A percentile compares a stretch with the other conserved stretches of the same genome.
Evolutionary conservation across 1,140 invertebrate genomes (phyloP).

Genomic region (Gonioctena quinquepunctata): DNA sequence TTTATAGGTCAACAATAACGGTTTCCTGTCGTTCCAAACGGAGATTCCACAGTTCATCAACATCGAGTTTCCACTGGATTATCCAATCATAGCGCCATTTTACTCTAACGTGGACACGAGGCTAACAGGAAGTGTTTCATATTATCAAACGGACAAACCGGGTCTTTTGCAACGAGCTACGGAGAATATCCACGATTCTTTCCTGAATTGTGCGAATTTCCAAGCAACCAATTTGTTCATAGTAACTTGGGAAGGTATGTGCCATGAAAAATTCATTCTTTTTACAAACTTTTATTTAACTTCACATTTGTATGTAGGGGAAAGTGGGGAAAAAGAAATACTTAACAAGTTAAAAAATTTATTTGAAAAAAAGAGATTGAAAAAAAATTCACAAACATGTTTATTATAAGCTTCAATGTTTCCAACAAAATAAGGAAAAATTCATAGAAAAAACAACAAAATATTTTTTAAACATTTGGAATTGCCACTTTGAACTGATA

Average conservation of each 20-base stretch:
- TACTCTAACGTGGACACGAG: slow-evolving; percentile 89
- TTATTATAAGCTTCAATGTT: no score
- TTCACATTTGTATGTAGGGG: no score
- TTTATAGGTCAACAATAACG: slow-evolving; percentile 87
- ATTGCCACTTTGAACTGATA: no score
- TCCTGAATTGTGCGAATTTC: slow-evolving; percentile 71
- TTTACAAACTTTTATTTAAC: no score
- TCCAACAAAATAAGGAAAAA: no score
- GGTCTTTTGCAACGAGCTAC: slow-evolving; percentile 68
- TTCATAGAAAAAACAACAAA: no score
- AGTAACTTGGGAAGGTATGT: slow-evolving; percentile 69
- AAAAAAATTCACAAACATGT: no score
- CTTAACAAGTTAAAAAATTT: no score
- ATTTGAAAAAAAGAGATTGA: no score
- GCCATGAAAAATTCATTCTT: no score
- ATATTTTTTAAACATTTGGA: no score
- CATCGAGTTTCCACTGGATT: slow-evolving; percentile 86
- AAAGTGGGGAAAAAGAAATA: no score
- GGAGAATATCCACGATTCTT: slow-evolving; percentile 70
- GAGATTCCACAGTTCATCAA: slow-evolving; percentile 85
- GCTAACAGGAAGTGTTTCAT: slow-evolving; percentile 74
- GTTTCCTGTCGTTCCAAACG: slow-evolving; percentile 85
- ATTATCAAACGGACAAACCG: slow-evolving; percentile 72
- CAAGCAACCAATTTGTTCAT: slow-evolving; percentile 64
- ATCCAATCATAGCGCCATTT: slow-evolving; percentile 87